Conservation (phyloP, 2,797 vertebrate species). For the Melanotaenia maccullochi region DNA sequence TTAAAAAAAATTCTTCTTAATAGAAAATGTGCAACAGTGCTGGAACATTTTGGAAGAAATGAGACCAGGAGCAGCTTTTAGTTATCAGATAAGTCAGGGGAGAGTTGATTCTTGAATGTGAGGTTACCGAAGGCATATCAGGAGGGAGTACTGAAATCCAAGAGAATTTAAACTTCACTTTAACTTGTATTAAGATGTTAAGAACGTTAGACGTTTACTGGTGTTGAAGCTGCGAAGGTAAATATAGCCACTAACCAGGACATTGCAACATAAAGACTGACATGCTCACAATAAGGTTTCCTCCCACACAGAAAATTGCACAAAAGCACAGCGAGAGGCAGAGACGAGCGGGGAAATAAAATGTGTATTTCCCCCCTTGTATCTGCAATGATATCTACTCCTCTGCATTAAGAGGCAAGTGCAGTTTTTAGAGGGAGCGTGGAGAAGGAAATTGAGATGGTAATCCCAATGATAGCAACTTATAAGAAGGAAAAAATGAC, state of each 20-base stretch:
- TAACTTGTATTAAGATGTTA: constrained; percentile 15
- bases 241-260: constrained; percentile 32
- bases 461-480: neutral
- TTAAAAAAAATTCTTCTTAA: constrained; percentile 2
- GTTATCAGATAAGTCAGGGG: constrained; percentile 5
- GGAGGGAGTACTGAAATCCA: neutral
- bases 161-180: neutral
- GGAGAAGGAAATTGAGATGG: constrained; percentile 9
- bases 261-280: constrained; percentile 28
- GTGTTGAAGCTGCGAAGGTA: constrained; percentile 23
- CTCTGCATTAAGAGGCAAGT: neutral
- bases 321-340: constrained; percentile 16
- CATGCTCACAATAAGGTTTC: constrained; percentile 51
- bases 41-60: constrained; percentile 1
- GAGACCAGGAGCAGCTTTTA: neutral
- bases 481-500: neutral
- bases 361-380: constrained; percentile 18
- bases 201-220: constrained; percentile 11
- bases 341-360: constrained; percentile 17
- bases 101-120: neutral
- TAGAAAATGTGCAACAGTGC: constrained; percentile 16
- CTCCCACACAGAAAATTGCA: constrained; percentile 43
- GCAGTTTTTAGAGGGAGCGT: constrained; percentile 22
- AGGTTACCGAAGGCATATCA: neutral
- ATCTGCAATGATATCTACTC: neutral